These are phyloP conservation scores for Heterodera filipjevi DNA, from an alignment of 2,888 invertebrate species.

Conservation along the genomic window DNA sequence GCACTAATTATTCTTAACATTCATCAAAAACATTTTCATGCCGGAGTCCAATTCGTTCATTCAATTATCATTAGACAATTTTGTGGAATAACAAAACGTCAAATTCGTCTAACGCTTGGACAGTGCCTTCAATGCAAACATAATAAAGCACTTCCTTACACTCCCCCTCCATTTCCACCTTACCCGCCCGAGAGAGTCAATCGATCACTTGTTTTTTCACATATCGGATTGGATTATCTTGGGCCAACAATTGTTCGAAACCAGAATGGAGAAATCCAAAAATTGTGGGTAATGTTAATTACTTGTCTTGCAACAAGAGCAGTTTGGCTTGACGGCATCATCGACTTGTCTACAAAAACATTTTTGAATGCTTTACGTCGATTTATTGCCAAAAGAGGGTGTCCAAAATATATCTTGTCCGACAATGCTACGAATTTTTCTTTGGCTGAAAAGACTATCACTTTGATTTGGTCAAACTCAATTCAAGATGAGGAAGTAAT, in stretches of 20 bases:
- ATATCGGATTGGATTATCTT: conserved; percentile 64
- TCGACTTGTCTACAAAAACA: conserved; percentile 52
- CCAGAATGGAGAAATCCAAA: conserved; percentile 47
- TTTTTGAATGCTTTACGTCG: conserved; percentile 62
- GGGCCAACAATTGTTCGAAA: conserved; percentile 62
- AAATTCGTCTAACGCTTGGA: conserved; percentile 46
- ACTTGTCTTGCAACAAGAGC: conserved; percentile 66
- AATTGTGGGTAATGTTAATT: conserved; percentile 63
- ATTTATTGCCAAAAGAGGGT: conserved; percentile 53
- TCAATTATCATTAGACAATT: conserved; percentile 44
- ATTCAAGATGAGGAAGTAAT: not conserved
- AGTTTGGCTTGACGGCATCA: conserved; percentile 65
- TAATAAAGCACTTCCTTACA: conserved; percentile 40
- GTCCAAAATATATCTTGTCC: conserved; percentile 39
- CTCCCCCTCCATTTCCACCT: conserved; percentile 61
- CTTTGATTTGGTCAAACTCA: not conserved
- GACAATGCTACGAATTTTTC: conserved; percentile 65
- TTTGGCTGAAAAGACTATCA: conserved; percentile 55
- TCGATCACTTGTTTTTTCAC: conserved; percentile 54
- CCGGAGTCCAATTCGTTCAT: conserved; percentile 47
- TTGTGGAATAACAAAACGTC: conserved; percentile 58
- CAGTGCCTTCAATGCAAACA: conserved; percentile 60
- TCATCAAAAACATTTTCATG: conserved; percentile 49
- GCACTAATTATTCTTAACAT: conserved; percentile 21
- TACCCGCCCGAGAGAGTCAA: conserved; percentile 60